phyloP scores from a whole-genome alignment of 2,113 vertebrate genomes.

The Chlorodrepanis virens region DNA sequence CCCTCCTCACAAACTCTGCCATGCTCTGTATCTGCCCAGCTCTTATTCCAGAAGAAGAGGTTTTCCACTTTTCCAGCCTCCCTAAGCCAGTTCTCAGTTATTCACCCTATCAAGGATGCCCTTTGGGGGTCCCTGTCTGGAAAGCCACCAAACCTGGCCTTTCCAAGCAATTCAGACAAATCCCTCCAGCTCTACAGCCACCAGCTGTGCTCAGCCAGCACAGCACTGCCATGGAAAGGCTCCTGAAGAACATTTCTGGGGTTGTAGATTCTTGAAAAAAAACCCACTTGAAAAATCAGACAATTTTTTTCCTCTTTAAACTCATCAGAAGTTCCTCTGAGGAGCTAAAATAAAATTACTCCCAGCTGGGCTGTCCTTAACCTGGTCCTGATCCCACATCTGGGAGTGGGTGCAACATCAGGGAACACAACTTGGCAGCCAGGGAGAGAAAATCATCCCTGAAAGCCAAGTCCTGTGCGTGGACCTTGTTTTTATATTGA shows the following conservation, averaged over 20 bases:
- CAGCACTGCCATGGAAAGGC: neutral
- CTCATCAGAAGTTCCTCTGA: neutral
- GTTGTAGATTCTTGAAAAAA: neutral
- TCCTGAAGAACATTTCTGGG: neutral
- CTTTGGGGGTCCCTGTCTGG: neutral
- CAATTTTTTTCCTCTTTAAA: neutral
- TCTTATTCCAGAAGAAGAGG: neutral
- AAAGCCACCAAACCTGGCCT: neutral
- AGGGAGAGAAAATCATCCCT: neutral
- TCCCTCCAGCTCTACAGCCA: accelerated
- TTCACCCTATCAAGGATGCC: neutral
- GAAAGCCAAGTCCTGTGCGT: neutral
- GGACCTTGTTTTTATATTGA: neutral
- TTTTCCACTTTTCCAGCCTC: neutral
- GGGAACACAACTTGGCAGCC: neutral
- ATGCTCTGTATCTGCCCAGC: neutral
- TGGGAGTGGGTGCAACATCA: accelerated
- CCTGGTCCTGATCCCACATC: accelerated
- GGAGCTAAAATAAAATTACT: neutral
- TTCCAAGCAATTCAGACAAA: neutral
- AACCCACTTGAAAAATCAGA: neutral
- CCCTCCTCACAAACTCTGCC: neutral
- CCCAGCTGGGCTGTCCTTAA: neutral
- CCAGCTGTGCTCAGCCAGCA: neutral
- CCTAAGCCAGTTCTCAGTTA: too few species aligned